These are phyloP conservation scores for Philopedon plagiatum DNA, from an alignment of 2,888 invertebrate genomes.

Conservation along the genomic window DNA sequence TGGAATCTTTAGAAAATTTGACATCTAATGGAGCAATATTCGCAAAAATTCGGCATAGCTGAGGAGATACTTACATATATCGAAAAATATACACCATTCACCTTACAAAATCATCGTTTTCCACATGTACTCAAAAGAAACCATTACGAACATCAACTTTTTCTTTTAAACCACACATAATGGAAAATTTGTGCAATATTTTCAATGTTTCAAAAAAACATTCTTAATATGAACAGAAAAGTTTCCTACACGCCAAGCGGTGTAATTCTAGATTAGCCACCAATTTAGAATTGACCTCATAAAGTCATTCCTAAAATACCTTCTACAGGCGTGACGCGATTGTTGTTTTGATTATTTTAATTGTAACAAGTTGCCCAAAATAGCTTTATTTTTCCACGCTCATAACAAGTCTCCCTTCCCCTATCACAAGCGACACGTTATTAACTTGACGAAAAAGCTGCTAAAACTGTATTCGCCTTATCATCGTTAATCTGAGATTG, in stretches of 20 bases:
- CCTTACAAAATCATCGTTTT: too few species aligned
- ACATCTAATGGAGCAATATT: too few species aligned
- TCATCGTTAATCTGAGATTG: background rate
- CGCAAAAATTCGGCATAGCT: too few species aligned
- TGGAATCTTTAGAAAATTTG: too few species aligned
- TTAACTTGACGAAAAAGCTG: background rate
- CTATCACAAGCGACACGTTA: background rate
- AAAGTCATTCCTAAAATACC: conserved; percentile 39
- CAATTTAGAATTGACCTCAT: conserved; percentile 9
- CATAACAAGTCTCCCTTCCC: background rate
- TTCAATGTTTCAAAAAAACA: background rate
- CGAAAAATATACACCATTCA: too few species aligned
- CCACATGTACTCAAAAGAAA: too few species aligned
- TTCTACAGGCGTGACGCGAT: conserved; percentile 41
- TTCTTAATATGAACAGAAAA: background rate
- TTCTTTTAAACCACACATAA: too few species aligned
- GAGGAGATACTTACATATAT: too few species aligned
- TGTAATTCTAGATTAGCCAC: background rate
- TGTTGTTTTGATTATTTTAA: conserved; percentile 43
- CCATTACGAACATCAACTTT: too few species aligned
- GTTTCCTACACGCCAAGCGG: background rate
- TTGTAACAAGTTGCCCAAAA: conserved; percentile 39
- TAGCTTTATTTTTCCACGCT: conserved; percentile 42
- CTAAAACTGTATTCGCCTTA: conserved; percentile 12
- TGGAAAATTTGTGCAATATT: too few species aligned